Percentiles rank a stretch among this genome's conserved stretches.
Evolutionary conservation across 1,140 invertebrate genomes (phyloP).

Genomic region (Rhopalosiphum maidis): DNA sequence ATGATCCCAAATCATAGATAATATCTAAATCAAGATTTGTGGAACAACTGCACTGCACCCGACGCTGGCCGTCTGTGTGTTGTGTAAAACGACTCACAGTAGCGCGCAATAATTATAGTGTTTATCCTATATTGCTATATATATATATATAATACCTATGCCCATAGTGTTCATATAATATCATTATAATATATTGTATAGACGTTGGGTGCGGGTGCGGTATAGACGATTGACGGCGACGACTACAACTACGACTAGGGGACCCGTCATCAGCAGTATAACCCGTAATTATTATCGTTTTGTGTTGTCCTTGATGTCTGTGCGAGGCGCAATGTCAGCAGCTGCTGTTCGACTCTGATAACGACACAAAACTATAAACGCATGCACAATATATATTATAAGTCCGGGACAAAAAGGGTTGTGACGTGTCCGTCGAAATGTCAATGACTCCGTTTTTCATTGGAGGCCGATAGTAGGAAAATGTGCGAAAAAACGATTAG

Average conservation of each 20-base stretch:
- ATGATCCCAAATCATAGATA: neutral
- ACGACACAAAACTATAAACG: neutral
- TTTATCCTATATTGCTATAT: neutral
- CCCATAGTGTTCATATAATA: slow-evolving; percentile 17
- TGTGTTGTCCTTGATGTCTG: slow-evolving; percentile 39
- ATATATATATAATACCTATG: slow-evolving; percentile 15
- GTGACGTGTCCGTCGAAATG: slow-evolving; percentile 14
- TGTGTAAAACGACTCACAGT: neutral
- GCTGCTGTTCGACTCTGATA: slow-evolving; percentile 34
- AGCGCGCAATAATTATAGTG: slow-evolving; percentile 12
- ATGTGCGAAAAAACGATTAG: neutral
- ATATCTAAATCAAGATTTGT: neutral
- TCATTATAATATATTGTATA: neutral
- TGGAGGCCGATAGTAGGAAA: neutral
- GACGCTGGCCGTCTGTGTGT: neutral
- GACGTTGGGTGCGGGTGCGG: neutral
- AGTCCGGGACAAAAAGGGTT: slow-evolving; percentile 15
- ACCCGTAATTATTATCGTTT: slow-evolving; percentile 45
- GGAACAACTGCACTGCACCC: neutral
- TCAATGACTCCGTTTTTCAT: slow-evolving; percentile 17
- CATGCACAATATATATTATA: neutral
- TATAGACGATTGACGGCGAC: neutral
- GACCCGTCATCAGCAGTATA: slow-evolving; percentile 23
- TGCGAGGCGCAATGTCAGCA: slow-evolving; percentile 12
- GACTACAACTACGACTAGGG: neutral